phyloP scores from a whole-genome alignment of 2,797 vertebrate genomes.

The Simalia tracyae region DNA sequence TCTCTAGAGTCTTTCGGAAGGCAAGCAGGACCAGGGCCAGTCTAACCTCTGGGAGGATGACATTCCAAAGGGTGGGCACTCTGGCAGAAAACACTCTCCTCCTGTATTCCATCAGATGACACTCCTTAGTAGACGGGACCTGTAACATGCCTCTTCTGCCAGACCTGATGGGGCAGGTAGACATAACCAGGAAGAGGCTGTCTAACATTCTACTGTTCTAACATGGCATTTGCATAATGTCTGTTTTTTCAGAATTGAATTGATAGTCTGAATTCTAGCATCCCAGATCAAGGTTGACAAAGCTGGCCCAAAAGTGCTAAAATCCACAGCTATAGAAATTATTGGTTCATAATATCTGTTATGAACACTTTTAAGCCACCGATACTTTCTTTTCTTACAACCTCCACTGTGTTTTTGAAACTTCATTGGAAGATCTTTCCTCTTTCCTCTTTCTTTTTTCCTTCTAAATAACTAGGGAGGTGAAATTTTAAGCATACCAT shows the following conservation, averaged over 20 bases:
- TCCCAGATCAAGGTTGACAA: neutral
- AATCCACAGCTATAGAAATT: constrained; percentile 81
- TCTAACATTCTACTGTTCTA: no score
- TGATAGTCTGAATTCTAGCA: constrained; percentile 21
- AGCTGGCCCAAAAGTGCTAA: constrained; percentile 50
- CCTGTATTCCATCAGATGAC: no score
- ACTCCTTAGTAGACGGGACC: no score
- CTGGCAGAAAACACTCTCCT: no score
- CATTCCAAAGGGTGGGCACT: no score
- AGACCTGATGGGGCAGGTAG: no score
- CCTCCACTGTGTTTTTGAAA: constrained; percentile 81
- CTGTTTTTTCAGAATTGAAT: neutral
- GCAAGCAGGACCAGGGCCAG: no score
- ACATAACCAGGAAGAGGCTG: no score
- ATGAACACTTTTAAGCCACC: constrained; percentile 81
- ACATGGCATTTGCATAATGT: no score
- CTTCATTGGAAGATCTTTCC: constrained; percentile 87
- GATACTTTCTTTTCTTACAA: constrained; percentile 83
- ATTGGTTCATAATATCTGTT: constrained; percentile 81
- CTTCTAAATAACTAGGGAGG: constrained; percentile 85
- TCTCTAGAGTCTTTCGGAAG: no score
- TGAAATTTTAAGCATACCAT: constrained; percentile 84
- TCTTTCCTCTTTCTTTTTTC: constrained; percentile 84
- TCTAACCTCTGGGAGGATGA: no score
- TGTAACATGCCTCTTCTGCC: no score